phyloP scores from a whole-genome alignment of 2,797 vertebrate species.

The Chanos chanos region DNA sequence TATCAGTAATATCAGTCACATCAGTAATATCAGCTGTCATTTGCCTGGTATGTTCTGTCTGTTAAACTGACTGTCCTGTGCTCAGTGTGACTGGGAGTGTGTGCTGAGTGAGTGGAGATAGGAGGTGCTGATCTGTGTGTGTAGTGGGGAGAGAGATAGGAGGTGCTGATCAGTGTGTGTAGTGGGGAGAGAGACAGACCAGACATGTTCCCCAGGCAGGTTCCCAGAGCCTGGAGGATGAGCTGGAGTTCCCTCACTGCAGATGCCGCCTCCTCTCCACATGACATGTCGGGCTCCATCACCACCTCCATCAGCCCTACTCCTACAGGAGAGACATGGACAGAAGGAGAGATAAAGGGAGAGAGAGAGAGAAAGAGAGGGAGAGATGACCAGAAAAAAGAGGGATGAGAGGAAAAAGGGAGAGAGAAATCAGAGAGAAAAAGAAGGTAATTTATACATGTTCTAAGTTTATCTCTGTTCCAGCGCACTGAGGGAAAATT shows the following conservation, averaged over 20 bases:
- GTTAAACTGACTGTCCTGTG: too few species aligned
- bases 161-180: not conserved
- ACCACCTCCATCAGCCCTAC: conserved; percentile 97
- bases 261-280: conserved; percentile 91
- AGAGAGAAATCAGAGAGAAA: not conserved
- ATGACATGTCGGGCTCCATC: conserved; percentile 95
- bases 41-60: too few species aligned
- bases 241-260: conserved; percentile 94
- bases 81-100: too few species aligned
- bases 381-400: not conserved
- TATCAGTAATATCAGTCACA: too few species aligned
- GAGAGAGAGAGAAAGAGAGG: conserved; percentile 11
- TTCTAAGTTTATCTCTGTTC: too few species aligned
- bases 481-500: too few species aligned
- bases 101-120: conserved; percentile 1
- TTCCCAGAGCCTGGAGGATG: conserved; percentile 91
- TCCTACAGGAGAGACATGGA: conserved; percentile 68
- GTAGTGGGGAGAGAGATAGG: not conserved
- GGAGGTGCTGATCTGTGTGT: not conserved
- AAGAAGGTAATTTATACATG: too few species aligned
- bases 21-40: too few species aligned
- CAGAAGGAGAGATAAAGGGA: conserved; percentile 12
- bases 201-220: conserved; percentile 95
- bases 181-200: conserved; percentile 61
- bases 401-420: too few species aligned